These are phyloP conservation scores for Heliconius hermathena DNA, from an alignment of 1,140 invertebrate species.

Conservation along the genomic window DNA sequence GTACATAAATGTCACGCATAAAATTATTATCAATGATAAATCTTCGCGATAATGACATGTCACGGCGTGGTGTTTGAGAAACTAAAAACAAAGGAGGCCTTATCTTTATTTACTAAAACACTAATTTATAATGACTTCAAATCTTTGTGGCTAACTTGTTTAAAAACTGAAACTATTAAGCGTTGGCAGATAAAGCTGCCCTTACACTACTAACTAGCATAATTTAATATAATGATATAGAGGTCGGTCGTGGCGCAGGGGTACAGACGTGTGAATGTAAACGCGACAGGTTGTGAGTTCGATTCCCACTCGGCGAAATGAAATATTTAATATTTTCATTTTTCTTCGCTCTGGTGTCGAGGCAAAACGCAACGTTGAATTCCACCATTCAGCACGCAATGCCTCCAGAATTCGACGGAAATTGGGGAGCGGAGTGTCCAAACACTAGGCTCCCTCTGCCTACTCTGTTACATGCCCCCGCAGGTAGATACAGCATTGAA, in stretches of 20 bases:
- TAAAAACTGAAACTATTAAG: constrained; percentile 45
- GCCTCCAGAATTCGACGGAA: no score
- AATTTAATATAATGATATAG: not conserved
- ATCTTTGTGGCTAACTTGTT: constrained; percentile 38
- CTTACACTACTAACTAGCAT: not conserved
- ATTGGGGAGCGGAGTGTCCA: no score
- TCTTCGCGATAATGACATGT: constrained; percentile 51
- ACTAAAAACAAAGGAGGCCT: constrained; percentile 54
- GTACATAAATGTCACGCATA: constrained; percentile 31
- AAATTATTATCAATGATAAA: constrained; percentile 51
- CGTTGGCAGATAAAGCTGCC: not conserved
- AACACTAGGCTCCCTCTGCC: no score
- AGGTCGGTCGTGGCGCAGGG: no score
- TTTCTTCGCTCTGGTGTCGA: no score
- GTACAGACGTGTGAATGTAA: no score
- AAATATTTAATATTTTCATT: not conserved
- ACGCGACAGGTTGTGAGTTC: no score
- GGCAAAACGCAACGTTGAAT: not conserved
- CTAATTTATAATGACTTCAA: constrained; percentile 57
- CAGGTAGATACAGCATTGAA: not conserved
- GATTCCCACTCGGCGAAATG: no score
- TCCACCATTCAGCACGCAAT: no score
- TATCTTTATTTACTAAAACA: constrained; percentile 59
- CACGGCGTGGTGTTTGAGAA: constrained; percentile 41
- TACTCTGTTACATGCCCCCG: no score